Base-by-base conservation (phyloP, 2,888 invertebrate genomes). In the Nephrocerus scutellatus region DNA sequence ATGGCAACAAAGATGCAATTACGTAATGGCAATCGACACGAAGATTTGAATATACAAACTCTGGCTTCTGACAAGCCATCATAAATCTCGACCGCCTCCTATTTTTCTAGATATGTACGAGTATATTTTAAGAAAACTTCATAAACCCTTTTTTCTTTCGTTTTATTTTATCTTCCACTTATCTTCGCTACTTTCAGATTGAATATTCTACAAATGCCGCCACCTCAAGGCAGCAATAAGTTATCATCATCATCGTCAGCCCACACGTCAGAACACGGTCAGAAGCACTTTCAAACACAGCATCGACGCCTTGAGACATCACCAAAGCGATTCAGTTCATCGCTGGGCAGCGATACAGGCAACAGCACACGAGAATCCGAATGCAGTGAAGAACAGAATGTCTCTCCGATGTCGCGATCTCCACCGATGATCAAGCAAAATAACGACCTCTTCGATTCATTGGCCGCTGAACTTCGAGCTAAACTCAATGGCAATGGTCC, bases 391-490 rank as follows among this genome's bases (percentile, higher is more conserved):
- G 81, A 82, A 56, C 70, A 80, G 15, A 51, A 53, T 13, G 55
- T 53, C n/a, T 66, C 66, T 1, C 62, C 65, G n/a, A 53, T 63
- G 10, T 63, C 65, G 22, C 56, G 63, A 5, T 59, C 62, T 16
- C 63, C 66, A 34, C 59, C 60, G 12, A 51, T 49, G 16, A 16
- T 49, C 14, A 72, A 62, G 59, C 69, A 74, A 54, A 74, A 85
- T 18, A 79, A 86, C 16, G 84, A 82, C 44, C 73, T 91, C 7
- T 93, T 91, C 63, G 91, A 92, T 63, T 90, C 90, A 24, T 72
- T 95, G 48, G 90, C 92, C 2, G 91, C 91, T 0, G 96, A 96
- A 60, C 68, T 96, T 50, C 79, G 91, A 51, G 82, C 80, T 41
- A 84, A 85, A 61, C 68, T 89, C 30, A 69, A 68, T 45, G 68